Base-by-base conservation (phyloP, 2,888 invertebrate species). In the Stegophylla sp. region DNA sequence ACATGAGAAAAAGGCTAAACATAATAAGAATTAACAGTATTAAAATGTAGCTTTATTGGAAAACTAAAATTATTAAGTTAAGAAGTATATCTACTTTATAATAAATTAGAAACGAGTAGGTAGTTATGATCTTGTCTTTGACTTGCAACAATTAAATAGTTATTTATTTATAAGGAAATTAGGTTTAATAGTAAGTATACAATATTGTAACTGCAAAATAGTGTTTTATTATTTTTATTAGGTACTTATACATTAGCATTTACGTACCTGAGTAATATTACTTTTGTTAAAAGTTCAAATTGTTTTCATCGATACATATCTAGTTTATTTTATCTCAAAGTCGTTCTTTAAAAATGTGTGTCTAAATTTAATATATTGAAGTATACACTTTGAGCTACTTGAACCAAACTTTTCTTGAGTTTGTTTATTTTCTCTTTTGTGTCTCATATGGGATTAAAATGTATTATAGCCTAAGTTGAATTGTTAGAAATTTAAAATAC, bases 301-400 rank as follows among this genome's bases (percentile, higher is more conserved):
- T 4, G 5, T 73, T 59, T 73, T 28, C 3, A 45, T 34, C 34
- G 26, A 53, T 23, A 34, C 34, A 34, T 34, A 5, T 15, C 23
- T 23, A 41, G 1, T 23, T 72, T 34, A 41, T 71, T 17, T 56
- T 34, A 64, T 41, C 45, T 74, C 1, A n/a, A 59, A 28, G 9
- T 59, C 1, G 2, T 73, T 28, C 61, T 45, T 28, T 74, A 34
- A 43, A 48, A 45, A 34, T 15, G n/a, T 66, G 15, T 56, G 67
- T 51, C 63, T 75, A n/a, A 53, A 66, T 75, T 51, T 23, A 75
- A 23, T 17, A 9, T 64, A 51, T 66, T 53, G 53, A 67, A 56
- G 77, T 77, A 77, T 76, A 64, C 64, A 66, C 41, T 53, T 76
- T 66, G 64, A 76, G 75, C 64, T 64, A 66, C 43, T 76, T 53